Evolutionary conservation across 2,797 vertebrate species (phyloP), one percentile per base, ranked within the genome.

Genomic region (Paguma larvata): DNA sequence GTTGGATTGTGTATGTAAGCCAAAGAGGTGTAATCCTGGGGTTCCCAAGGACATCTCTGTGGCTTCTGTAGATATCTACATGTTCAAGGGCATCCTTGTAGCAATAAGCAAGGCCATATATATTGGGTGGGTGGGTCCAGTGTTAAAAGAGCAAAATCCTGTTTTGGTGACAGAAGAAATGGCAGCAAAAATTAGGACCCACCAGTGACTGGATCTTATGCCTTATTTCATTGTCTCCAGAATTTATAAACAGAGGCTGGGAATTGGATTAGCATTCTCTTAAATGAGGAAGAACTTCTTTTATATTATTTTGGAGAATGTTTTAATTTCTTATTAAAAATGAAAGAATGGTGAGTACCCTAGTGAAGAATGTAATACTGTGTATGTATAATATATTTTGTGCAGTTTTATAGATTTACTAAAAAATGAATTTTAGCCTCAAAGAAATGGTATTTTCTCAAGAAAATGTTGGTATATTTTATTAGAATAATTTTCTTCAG

Each of bases 401-500:
- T 82, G 27, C 4, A 56, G 30, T 30, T 87, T n/a, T 56, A 19
- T 88, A 80, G 44, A 80, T n/a, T 6, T 21, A 80, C 8, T 51
- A 21, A 85, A 80, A 70, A 79, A 87, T 34, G 27, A 93, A 53
- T 0, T 53, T 78, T 75, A 63, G 5, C 21, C 34, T 70, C 48
- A 82, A 91, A 56, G 16, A 89, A 89, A 68, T 25, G 15, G 51
- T 77, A 10, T 93, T 88, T 86, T 25, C 5, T 78, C 89, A 27
- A 41, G 51, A 88, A 96, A 91, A 84, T 41, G 12, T 2, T 82
- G 18, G 6, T 75, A 70, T 63, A 44, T 72, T 85, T 59, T 48
- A 92, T 32, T 34, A 32, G 34, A 94, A 34, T 87, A 83, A 94
- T 89, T 89, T 94, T 94, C 59, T 77, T 91, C 16, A 65, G 15